Conservation (phyloP, 23 tunicate species). For the Ciona savignyi region DNA sequence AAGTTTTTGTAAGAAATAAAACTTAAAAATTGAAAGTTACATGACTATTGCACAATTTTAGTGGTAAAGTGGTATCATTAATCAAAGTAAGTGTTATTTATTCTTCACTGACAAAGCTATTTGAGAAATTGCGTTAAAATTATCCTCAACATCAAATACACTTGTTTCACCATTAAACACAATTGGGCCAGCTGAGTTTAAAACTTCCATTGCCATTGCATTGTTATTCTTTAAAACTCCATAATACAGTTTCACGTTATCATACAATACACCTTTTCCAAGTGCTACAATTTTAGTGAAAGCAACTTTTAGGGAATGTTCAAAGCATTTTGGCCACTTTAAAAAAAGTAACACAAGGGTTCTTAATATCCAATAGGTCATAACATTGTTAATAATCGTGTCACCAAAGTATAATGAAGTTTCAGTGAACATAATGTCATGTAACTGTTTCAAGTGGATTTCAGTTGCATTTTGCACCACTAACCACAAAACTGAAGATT, state of each 20-base stretch:
- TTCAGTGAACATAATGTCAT: slow-evolving; percentile 4
- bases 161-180: not conserved
- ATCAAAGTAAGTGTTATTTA: too few species aligned
- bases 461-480: not conserved
- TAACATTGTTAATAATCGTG: not conserved
- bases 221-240: slow-evolving; percentile 9
- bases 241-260: slow-evolving; percentile 31
- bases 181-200: not conserved
- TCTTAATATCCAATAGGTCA: slow-evolving; percentile 4
- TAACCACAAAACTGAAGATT: slow-evolving; percentile 7
- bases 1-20: too few species aligned
- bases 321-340: slow-evolving; percentile 23
- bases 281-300: not conserved
- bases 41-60: too few species aligned
- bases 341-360: slow-evolving; percentile 10
- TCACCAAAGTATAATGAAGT: not conserved
- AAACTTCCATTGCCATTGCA: not conserved
- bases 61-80: too few species aligned
- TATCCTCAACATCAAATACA: not conserved
- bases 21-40: too few species aligned
- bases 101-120: not conserved
- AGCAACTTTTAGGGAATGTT: slow-evolving; percentile 7
- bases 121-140: not conserved
- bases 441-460: not conserved
- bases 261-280: not conserved